Evolutionary conservation across 2,888 invertebrate genomes (phyloP).

Genomic region (Drosophila limbata): DNA sequence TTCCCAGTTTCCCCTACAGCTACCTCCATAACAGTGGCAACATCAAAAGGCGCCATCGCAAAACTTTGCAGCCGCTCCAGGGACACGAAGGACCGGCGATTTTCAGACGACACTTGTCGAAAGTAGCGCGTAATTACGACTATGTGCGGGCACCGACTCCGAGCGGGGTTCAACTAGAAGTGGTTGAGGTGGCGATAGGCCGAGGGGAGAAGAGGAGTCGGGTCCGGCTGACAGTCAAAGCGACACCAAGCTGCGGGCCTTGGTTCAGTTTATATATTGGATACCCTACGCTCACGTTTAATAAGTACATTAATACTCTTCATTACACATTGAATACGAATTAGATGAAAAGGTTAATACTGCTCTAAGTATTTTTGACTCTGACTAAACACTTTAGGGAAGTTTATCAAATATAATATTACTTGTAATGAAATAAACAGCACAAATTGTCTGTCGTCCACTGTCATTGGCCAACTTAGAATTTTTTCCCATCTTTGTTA

Average conservation of each 20-base stretch:
- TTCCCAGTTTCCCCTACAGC: constrained; percentile 9
- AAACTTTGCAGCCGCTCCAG: constrained; percentile 59
- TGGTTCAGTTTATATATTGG: constrained; percentile 35
- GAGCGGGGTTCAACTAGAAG: constrained; percentile 28
- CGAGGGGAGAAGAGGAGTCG: background rate
- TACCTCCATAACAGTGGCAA: constrained; percentile 28
- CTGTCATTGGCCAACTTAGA: no score
- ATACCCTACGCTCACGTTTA: constrained; percentile 34
- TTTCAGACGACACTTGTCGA: constrained; percentile 77
- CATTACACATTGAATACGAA: background rate
- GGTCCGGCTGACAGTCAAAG: constrained; percentile 49
- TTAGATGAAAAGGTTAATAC: background rate
- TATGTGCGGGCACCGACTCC: constrained; percentile 52
- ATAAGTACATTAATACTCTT: no score
- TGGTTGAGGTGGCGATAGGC: constrained; percentile 1
- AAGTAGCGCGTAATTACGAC: constrained; percentile 79
- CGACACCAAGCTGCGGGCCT: constrained; percentile 46
- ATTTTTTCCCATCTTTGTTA: no score
- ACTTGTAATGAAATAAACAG: no score
- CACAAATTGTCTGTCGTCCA: no score
- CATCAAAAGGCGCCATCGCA: constrained; percentile 61
- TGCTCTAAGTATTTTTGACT: background rate
- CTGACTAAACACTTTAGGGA: background rate
- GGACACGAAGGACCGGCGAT: constrained; percentile 65
- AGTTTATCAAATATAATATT: background rate